Percentiles rank a stretch among this genome's conserved stretches.
Conservation (phyloP, 2,888 invertebrate genomes). For the Neria commutata region DNA sequence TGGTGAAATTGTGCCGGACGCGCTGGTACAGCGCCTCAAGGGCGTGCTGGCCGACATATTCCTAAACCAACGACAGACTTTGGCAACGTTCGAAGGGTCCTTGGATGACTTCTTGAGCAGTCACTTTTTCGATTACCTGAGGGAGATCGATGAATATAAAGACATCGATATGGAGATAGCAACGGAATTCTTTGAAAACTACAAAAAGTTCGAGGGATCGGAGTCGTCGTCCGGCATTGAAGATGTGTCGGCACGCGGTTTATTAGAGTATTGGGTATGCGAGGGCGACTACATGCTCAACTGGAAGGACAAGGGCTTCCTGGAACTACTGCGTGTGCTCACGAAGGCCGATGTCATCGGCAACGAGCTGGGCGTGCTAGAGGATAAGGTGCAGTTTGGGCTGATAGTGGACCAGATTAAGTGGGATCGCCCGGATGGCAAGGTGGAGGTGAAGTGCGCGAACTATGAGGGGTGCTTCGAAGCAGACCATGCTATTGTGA, state of each 20-base stretch:
- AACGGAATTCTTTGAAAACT: constrained; percentile 66
- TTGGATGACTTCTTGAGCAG: constrained; percentile 40
- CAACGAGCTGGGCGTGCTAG: constrained; percentile 37
- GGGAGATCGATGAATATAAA: constrained; percentile 9
- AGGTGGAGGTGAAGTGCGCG: constrained; percentile 34
- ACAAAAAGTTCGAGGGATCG: constrained; percentile 61
- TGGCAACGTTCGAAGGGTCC: constrained; percentile 37
- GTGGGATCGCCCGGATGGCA: constrained; percentile 36
- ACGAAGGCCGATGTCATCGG: constrained; percentile 27
- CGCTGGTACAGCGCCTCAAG: constrained; percentile 45
- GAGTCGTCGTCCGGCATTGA: constrained; percentile 33
- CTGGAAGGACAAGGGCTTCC: constrained; percentile 72
- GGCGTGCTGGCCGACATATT: constrained; percentile 49
- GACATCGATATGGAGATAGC: constrained; percentile 57
- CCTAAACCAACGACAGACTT: constrained; percentile 37
- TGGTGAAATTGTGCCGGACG: constrained; percentile 47
- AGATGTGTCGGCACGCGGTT: constrained; percentile 69
- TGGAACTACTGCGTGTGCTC: constrained; percentile 31
- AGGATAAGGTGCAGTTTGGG: constrained; percentile 45
- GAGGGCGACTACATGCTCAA: constrained; percentile 71
- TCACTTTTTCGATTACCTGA: constrained; percentile 35
- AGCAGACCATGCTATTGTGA: constrained; percentile 68
- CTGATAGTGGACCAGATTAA: constrained; percentile 36
- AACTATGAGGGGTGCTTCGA: constrained; percentile 50
- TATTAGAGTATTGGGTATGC: constrained; percentile 69